Base-by-base conservation (phyloP, 2,888 invertebrate genomes). In the Polymixis lichenea region DNA sequence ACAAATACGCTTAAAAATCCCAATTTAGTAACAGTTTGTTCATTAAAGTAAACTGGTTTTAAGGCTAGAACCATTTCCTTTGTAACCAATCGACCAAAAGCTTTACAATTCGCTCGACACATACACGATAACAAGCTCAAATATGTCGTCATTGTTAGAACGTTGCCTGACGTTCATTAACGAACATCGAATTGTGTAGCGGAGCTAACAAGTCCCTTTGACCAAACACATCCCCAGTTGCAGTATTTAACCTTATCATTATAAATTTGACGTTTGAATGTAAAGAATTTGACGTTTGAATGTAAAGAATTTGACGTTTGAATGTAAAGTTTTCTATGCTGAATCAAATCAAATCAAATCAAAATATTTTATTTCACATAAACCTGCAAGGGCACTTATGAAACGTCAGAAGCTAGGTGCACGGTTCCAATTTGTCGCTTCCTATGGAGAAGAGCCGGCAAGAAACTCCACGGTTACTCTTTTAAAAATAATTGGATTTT, bases 121-220 rank as follows among this genome's bases (percentile, higher is more conserved):
- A 25, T 25, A 38, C 25, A n/a, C 7, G 6, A 7, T 17, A 46
- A 49, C 7, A 72, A 15, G 9, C 5, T 28, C 38, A 75, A 43
- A 60, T 1, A 51, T 60, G 28, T 49, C 13, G 3, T n/a, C 60
- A n/a, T 43, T 43, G 38, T 76, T 9, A 51, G 58, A 28, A 60
- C 11, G n/a, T n/a, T 4, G 0, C 15, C 22, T 53, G 43, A 13
- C 22, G 28, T 64, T 38, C 13, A 25, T 7, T 65, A 56, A 25
- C 65, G 65, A 49, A 65, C 66, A 65, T 25, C 22, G 4, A 55
- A 32, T 58, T 49, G 17, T 17, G 38, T 25, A n/a, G 28, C n/a
- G 55, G 17, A 55, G 64, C 25, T 77, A 46, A 53, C n/a, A 38
- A 19, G 46, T 28, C 51, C 28, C 8, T 77, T 62, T 53, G 22